Base-by-base conservation (phyloP, 1,140 invertebrate species). In the Drosophila baimaii region DNA sequence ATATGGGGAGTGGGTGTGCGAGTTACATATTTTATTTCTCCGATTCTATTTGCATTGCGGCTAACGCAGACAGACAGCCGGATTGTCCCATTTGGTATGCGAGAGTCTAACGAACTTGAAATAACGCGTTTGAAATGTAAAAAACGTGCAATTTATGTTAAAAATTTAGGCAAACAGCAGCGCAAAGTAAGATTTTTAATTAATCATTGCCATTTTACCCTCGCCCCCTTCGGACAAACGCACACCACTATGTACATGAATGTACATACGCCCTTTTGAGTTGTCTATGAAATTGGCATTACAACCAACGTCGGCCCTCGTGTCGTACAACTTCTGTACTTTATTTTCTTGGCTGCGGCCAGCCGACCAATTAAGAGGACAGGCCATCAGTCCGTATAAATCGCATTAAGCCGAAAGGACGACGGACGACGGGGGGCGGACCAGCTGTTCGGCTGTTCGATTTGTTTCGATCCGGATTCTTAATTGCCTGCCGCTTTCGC, bases 111-210 rank as follows among this genome's bases (percentile, higher is more conserved):
- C 90, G 90, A 91, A 91, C 90, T 91, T 25, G 90, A 91, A 91
- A 79, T 91, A 91, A 91, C 78, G 85, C 90, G 85, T 91, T 91
- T 91, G 90, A 91, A 90, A 91, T 91, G 89, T 90, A 90, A 90
- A 90, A 90, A 89, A 84, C 85, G 73, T 89, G 85, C 73, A 89
- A 89, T 89, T 89, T 89, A 90, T 89, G 84, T 81, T 81, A 90
- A 89, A 89, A 90, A 84, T 84, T 89, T 90, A 62, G 77, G 81
- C 77, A 88, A 88, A 89, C 74, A 82, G 46, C 59, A 49, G 64
- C 52, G 61, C 47, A 29, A 59, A 59, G 25, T 56, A 57, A 59
- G 52, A 64, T 61, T 84, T 81, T 84, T 90, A 89, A 89, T 89
- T 89, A 89, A 89, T 89, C 84, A 89, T 85, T 86, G 74, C 82